These are phyloP conservation scores for Caenorhabditis sulstoni DNA, from an alignment of 2,888 invertebrate species.

Conservation along the genomic window DNA sequence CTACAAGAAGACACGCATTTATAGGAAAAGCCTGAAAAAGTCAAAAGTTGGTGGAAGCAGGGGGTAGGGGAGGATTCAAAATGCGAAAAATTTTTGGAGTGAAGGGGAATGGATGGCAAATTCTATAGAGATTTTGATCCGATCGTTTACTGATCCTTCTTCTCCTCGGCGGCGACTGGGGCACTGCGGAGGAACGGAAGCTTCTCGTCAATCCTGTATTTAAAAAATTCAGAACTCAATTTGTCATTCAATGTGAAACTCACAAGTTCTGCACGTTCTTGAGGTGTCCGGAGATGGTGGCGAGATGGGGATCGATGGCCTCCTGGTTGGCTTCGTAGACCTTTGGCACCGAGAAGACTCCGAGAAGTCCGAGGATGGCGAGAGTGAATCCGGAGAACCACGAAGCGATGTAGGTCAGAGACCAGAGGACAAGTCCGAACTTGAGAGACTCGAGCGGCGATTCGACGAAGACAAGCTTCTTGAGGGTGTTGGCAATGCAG, in stretches of 20 bases:
- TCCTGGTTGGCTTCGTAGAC: slow-evolving; percentile 80
- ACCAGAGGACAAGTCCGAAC: slow-evolving; percentile 95
- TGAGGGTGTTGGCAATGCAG: slow-evolving; percentile 88
- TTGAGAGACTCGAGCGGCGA: slow-evolving; percentile 90
- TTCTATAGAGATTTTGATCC: background rate
- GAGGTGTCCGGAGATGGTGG: slow-evolving; percentile 74
- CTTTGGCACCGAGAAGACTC: slow-evolving; percentile 79
- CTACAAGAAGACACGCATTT: slow-evolving; percentile 60
- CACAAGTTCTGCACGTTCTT: slow-evolving; percentile 76
- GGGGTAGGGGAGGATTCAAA: slow-evolving; percentile 10
- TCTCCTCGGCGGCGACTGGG: slow-evolving; percentile 66
- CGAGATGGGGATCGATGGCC: slow-evolving; percentile 78
- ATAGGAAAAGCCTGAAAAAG: slow-evolving; percentile 55
- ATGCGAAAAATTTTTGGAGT: slow-evolving; percentile 42
- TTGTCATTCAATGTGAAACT: slow-evolving; percentile 34
- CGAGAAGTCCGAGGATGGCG: slow-evolving; percentile 87
- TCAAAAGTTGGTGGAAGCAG: slow-evolving; percentile 19
- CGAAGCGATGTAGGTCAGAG: slow-evolving; percentile 95
- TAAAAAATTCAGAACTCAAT: slow-evolving; percentile 3
- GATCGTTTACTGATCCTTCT: slow-evolving; percentile 71
- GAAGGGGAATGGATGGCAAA: slow-evolving; percentile 41
- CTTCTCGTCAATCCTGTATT: slow-evolving; percentile 77
- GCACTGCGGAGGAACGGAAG: slow-evolving; percentile 76
- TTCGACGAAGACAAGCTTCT: slow-evolving; percentile 95
- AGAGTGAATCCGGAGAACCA: slow-evolving; percentile 99